Evolutionary conservation across 2,797 vertebrate species (phyloP).

Genomic region (Semotilus atromaculatus): DNA sequence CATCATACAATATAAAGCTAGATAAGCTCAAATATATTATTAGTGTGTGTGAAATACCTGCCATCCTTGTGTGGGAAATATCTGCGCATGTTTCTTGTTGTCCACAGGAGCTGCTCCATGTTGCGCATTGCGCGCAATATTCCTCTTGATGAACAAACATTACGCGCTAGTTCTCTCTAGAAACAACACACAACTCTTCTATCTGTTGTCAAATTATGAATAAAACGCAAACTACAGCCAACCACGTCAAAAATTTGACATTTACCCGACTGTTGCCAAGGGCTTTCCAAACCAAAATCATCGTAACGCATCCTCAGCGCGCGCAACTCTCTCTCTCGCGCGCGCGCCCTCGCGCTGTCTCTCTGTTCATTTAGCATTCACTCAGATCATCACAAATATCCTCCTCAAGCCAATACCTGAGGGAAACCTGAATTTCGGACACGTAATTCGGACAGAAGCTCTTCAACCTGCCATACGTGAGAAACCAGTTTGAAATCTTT

Average conservation of each 20-base stretch:
- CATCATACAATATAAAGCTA: neutral
- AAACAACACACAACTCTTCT: neutral
- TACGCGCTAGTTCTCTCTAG: neutral
- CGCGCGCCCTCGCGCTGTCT: neutral
- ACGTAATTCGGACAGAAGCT: slow-evolving; percentile 57
- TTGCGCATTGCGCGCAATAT: slow-evolving; percentile 56
- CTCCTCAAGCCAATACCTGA: slow-evolving; percentile 53
- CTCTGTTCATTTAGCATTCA: slow-evolving; percentile 23
- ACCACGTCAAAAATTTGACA: neutral
- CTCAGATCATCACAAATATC: slow-evolving; percentile 20
- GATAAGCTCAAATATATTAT: neutral
- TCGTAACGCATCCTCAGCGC: slow-evolving; percentile 47
- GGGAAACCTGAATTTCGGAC: slow-evolving; percentile 56
- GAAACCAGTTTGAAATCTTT: slow-evolving; percentile 52
- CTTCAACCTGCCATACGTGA: slow-evolving; percentile 59
- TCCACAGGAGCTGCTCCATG: neutral
- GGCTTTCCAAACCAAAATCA: slow-evolving; percentile 45
- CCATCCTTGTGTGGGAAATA: slow-evolving; percentile 12
- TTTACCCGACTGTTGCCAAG: slow-evolving; percentile 35
- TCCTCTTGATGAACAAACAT: slow-evolving; percentile 13
- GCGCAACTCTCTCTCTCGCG: slow-evolving; percentile 50
- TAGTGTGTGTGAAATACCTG: slow-evolving; percentile 20
- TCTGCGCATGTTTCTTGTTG: neutral
- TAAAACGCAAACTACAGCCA: neutral
- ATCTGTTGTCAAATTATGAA: neutral